A percentile compares a stretch with the other conserved stretches of the same genome.
These are phyloP conservation scores for Camptogramma bilineatum DNA, from an alignment of 2,888 invertebrate genomes.

Conservation along the genomic window DNA sequence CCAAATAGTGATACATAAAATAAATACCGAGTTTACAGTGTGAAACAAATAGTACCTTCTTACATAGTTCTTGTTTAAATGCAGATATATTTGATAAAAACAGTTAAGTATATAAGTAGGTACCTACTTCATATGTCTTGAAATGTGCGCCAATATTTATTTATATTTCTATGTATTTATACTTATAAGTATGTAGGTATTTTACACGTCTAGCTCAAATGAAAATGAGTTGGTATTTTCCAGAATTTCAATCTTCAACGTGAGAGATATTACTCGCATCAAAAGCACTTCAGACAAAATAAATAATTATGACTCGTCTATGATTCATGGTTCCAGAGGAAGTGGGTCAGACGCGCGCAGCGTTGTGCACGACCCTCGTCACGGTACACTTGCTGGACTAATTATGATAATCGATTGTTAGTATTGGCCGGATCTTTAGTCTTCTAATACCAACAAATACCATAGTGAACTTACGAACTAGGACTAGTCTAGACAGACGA, in stretches of 20 bases:
- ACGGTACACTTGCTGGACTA: conserved; percentile 29
- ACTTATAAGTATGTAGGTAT: too few species aligned
- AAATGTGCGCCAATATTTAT: too few species aligned
- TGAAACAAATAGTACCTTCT: not conserved
- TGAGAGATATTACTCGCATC: conserved; percentile 14
- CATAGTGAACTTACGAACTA: not conserved
- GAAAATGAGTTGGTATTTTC: conserved; percentile 14
- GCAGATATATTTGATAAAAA: too few species aligned
- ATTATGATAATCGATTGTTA: conserved; percentile 26
- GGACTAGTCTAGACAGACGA: not conserved
- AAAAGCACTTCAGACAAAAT: conserved; percentile 25
- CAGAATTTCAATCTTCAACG: conserved; percentile 24
- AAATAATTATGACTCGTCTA: conserved; percentile 16
- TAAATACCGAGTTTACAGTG: conserved; percentile 18
- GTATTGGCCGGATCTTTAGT: conserved; percentile 28
- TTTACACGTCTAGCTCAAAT: not conserved
- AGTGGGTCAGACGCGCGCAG: conserved; percentile 36
- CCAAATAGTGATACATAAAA: conserved; percentile 26
- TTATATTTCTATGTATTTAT: too few species aligned
- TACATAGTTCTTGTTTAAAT: not conserved
- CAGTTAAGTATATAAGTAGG: too few species aligned
- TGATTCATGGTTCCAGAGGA: conserved; percentile 35
- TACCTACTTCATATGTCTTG: not conserved
- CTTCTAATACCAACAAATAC: not conserved
- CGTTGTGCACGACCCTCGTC: conserved; percentile 31